phyloP scores from a whole-genome alignment of 2,113 vertebrate genomes.

The Galeopterus variegatus region DNA sequence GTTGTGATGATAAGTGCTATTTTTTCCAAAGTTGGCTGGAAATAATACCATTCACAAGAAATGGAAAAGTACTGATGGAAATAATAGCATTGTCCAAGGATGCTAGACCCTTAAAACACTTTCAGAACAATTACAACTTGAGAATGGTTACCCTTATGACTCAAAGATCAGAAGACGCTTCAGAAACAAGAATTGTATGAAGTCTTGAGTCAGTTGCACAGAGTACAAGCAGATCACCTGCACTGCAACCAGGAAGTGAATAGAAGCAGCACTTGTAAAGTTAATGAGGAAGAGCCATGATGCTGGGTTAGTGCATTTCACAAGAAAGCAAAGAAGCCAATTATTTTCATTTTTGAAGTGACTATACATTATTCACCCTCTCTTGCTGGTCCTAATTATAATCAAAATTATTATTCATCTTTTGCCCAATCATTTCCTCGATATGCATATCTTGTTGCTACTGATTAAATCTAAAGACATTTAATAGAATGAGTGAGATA shows the following conservation, averaged over 20 bases:
- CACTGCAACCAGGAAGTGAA: neutral
- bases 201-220: neutral
- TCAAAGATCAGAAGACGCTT: constrained; percentile 59
- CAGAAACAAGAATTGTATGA: constrained; percentile 58
- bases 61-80: constrained; percentile 71
- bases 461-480: neutral
- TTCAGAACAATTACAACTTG: constrained; percentile 56
- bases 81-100: constrained; percentile 45
- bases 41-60: constrained; percentile 73
- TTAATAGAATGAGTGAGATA: constrained; percentile 44
- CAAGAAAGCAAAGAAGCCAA: neutral
- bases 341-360: constrained; percentile 30
- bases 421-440: constrained; percentile 21
- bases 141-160: constrained; percentile 28
- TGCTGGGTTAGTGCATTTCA: neutral
- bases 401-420: constrained; percentile 27
- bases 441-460: neutral
- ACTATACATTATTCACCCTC: neutral
- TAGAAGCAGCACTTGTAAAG: neutral
- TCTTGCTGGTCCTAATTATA: constrained; percentile 29
- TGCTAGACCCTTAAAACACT: neutral
- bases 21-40: constrained; percentile 65
- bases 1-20: constrained; percentile 19
- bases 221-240: neutral
- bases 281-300: constrained; percentile 46